These are phyloP conservation scores for Acrobasis repandana DNA, from an alignment of 2,888 invertebrate species.

Conservation along the genomic window DNA sequence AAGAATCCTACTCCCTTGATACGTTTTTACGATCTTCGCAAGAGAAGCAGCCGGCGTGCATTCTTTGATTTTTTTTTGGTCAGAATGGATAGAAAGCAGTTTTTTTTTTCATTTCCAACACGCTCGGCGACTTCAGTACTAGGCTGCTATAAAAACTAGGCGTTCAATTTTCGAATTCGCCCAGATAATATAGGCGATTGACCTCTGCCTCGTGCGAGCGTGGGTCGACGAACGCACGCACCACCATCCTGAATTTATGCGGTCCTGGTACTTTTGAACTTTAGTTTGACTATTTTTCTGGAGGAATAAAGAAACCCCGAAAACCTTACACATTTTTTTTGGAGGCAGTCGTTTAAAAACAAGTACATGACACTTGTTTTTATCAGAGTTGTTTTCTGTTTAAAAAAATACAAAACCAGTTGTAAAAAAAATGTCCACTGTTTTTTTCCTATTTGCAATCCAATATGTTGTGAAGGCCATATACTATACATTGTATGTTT, in stretches of 20 bases:
- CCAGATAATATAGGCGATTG: slow-evolving; percentile 20
- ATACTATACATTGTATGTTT: not conserved
- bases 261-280: slow-evolving; percentile 11
- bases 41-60: too few relatives aligned
- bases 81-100: too few relatives aligned
- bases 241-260: slow-evolving; percentile 13
- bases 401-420: too few relatives aligned
- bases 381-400: too few relatives aligned
- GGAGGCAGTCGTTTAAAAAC: too few relatives aligned
- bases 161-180: slow-evolving; percentile 7
- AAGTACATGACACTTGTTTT: too few relatives aligned
- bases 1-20: too few relatives aligned
- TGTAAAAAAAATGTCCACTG: not conserved
- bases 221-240: slow-evolving; percentile 15
- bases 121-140: not conserved
- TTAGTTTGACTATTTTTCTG: not conserved
- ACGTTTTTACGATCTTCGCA: too few relatives aligned
- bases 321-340: too few relatives aligned
- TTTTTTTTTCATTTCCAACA: too few relatives aligned
- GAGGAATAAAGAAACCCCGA: too few relatives aligned
- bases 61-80: too few relatives aligned
- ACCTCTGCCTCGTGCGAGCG: slow-evolving; percentile 3
- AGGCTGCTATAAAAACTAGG: slow-evolving; percentile 16
- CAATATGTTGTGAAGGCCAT: not conserved
- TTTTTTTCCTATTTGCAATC: not conserved